phyloP scores from a whole-genome alignment of 2,113 vertebrate species.

The Corythoichthys intestinalis region DNA sequence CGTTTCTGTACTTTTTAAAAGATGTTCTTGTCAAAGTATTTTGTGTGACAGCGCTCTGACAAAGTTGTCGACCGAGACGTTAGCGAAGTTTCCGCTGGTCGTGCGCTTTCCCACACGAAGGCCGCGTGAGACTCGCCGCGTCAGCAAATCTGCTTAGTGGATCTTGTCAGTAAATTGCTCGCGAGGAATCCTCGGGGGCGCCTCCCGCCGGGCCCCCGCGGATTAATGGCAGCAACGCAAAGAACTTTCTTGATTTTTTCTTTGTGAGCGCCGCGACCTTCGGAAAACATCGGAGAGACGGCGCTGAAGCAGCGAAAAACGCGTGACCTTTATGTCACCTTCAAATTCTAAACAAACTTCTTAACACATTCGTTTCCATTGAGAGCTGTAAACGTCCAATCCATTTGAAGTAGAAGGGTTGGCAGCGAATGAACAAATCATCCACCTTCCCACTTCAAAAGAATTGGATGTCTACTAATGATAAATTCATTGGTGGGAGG shows the following conservation, averaged over 20 bases:
- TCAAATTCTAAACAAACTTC: not conserved
- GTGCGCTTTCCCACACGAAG: constrained; percentile 42
- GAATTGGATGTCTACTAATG: no score
- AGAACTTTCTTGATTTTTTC: not conserved
- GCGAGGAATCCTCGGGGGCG: constrained; percentile 45
- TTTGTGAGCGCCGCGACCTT: not conserved
- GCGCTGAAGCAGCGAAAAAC: not conserved
- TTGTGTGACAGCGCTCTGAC: not conserved
- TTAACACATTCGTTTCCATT: not conserved
- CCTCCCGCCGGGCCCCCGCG: not conserved
- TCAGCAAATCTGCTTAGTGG: constrained; percentile 45
- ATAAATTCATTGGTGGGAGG: no score
- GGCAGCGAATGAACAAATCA: no score
- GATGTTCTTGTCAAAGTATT: no score
- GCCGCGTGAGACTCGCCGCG: constrained; percentile 32
- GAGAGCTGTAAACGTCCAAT: no score
- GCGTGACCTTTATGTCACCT: not conserved
- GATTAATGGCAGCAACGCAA: constrained; percentile 23
- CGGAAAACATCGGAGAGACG: not conserved
- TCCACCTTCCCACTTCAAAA: no score
- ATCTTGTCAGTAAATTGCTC: constrained; percentile 46
- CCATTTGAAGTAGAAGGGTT: no score
- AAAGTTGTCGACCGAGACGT: not conserved
- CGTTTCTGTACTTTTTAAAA: no score
- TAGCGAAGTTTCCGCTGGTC: not conserved